phyloP scores from a whole-genome alignment of 2,888 invertebrate genomes.

The Nebria brevicollis region DNA sequence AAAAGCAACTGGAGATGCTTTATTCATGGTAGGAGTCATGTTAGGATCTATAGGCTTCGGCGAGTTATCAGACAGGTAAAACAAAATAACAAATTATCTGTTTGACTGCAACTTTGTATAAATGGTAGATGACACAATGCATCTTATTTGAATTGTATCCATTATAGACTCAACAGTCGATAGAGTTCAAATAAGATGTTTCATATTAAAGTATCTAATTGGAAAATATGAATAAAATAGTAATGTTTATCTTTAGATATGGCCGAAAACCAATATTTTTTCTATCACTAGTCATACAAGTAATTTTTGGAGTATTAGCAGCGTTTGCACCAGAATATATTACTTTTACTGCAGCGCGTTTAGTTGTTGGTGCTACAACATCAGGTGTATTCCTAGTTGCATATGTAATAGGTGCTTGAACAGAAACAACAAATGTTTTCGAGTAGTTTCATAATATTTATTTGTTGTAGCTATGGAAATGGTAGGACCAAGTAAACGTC shows the following conservation, averaged over 20 bases:
- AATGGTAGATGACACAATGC: neutral
- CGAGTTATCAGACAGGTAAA: constrained; percentile 73
- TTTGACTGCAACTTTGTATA: neutral
- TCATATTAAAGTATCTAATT: constrained; percentile 4
- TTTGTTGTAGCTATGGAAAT: constrained; percentile 69
- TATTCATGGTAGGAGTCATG: constrained; percentile 79
- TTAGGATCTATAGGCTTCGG: constrained; percentile 78
- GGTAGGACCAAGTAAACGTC: constrained; percentile 76
- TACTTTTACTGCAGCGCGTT: constrained; percentile 72
- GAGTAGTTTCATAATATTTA: constrained; percentile 9
- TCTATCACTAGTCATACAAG: constrained; percentile 74
- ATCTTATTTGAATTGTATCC: neutral
- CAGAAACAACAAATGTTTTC: neutral
- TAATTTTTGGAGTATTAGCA: constrained; percentile 73
- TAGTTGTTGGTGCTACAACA: constrained; percentile 77
- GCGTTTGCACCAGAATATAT: constrained; percentile 75
- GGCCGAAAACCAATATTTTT: constrained; percentile 80
- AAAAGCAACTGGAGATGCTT: constrained; percentile 72
- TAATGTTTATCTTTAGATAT: constrained; percentile 61
- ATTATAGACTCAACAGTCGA: neutral
- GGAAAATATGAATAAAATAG: neutral
- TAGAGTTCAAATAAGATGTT: neutral
- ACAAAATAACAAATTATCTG: neutral
- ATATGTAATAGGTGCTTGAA: constrained; percentile 74
- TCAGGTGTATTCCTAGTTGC: constrained; percentile 82